Evolutionary conservation across 2,888 invertebrate genomes (phyloP).

Genomic region (Melangyna quadrimaculata): DNA sequence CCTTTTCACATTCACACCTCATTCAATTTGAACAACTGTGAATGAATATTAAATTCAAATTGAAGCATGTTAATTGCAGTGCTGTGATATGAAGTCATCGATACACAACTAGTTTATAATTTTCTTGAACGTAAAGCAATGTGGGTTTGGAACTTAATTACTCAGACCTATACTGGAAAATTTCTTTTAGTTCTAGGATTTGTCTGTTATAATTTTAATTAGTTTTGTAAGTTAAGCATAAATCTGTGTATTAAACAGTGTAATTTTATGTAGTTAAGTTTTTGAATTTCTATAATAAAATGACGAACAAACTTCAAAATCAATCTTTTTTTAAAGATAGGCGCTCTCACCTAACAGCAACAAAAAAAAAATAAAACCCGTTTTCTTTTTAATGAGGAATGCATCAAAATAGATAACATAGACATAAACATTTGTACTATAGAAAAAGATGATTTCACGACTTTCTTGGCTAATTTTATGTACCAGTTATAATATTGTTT

Average conservation of each 20-base stretch:
- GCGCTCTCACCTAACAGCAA: too few species aligned
- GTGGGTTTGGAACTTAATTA: neutral
- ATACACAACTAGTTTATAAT: slow-evolving; percentile 29
- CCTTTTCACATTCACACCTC: slow-evolving; percentile 36
- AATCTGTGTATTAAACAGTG: neutral
- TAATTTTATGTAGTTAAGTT: slow-evolving; percentile 8
- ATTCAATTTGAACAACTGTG: slow-evolving; percentile 32
- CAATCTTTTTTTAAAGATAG: too few species aligned
- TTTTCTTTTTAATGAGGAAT: too few species aligned
- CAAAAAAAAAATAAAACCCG: too few species aligned
- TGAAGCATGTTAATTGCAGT: slow-evolving; percentile 8
- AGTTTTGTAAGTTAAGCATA: neutral
- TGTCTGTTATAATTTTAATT: neutral
- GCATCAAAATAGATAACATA: too few species aligned
- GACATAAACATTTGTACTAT: too few species aligned
- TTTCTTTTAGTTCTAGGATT: neutral
- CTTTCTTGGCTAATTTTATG: too few species aligned
- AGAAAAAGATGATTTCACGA: too few species aligned
- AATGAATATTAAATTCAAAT: slow-evolving; percentile 43
- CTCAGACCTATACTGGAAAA: neutral
- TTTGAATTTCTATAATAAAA: too few species aligned
- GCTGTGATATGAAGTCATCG: neutral
- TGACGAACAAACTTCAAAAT: too few species aligned
- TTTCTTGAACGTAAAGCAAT: neutral
- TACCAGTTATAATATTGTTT: too few species aligned